Evolutionary conservation across 2,797 vertebrate species (phyloP).

Genomic region (Sparidentex hasta): DNA sequence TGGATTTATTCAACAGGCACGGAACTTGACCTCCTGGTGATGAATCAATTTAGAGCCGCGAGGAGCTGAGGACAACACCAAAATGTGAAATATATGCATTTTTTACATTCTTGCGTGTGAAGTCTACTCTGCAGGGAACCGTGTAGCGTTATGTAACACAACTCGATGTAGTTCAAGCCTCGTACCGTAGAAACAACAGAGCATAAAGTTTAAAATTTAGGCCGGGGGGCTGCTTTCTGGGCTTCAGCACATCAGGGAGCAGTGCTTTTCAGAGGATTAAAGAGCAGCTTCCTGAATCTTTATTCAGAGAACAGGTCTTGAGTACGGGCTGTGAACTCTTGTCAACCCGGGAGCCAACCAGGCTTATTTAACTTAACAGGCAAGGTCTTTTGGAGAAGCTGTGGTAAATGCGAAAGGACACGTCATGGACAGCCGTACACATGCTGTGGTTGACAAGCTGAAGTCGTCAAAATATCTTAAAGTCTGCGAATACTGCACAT

Average conservation of each 20-base stretch:
- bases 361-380: conserved; percentile 5
- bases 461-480: too few species aligned
- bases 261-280: conserved; percentile 43
- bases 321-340: conserved; percentile 26
- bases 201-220: conserved; percentile 32
- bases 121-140: conserved; percentile 36
- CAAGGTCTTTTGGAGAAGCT: not conserved
- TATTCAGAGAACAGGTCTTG: conserved; percentile 4
- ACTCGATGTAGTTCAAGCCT: conserved; percentile 34
- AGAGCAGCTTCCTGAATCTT: conserved; percentile 35
- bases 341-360: not conserved
- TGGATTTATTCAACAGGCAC: conserved; percentile 14
- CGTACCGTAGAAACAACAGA: conserved; percentile 19
- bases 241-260: conserved; percentile 33
- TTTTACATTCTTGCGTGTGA: conserved; percentile 12
- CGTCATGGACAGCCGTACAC: too few species aligned
- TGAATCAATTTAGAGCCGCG: not conserved
- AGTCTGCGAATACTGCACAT: too few species aligned
- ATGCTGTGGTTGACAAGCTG: too few species aligned
- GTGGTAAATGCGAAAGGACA: not conserved
- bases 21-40: not conserved
- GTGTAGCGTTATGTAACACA: conserved; percentile 45
- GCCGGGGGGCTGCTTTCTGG: conserved; percentile 35
- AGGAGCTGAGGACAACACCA: not conserved
- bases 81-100: conserved; percentile 21